These are phyloP conservation scores for Synaphobranchus kaupii DNA, from an alignment of 2,797 vertebrate genomes.

Conservation along the genomic window DNA sequence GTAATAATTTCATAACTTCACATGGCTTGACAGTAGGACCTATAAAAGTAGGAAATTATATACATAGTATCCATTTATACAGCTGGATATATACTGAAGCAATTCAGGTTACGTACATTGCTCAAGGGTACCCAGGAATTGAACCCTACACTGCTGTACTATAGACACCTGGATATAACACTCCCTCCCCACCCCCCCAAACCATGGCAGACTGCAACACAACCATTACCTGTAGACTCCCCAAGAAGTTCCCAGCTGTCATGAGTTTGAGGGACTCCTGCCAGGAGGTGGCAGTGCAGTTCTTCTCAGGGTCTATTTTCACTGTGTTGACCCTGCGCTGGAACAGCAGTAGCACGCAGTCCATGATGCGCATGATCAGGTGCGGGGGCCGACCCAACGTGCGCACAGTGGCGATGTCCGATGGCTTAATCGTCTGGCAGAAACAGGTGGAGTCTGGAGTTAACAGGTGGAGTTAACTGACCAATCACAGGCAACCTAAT, in stretches of 20 bases:
- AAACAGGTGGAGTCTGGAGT: not conserved
- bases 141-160: not conserved
- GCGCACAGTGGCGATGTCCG: conserved; percentile 92
- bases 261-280: conserved; percentile 95
- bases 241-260: conserved; percentile 94
- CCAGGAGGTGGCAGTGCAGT: conserved; percentile 85
- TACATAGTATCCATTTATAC: too few species aligned
- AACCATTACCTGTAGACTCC: conserved; percentile 79
- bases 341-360: conserved; percentile 93
- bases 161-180: not conserved
- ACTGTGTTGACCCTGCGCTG: conserved; percentile 83
- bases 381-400: conserved; percentile 90
- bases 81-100: too few species aligned
- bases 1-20: not conserved
- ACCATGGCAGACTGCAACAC: not conserved
- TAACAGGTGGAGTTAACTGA: not conserved
- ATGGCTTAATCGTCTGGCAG: conserved; percentile 89
- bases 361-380: conserved; percentile 98
- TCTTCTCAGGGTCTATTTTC: conserved; percentile 83
- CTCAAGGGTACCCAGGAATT: too few species aligned
- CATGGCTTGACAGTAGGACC: not conserved
- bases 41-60: not conserved
- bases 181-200: not conserved
- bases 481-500: not conserved
- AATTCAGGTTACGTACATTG: too few species aligned